These are phyloP conservation scores for Horisme vitalbata DNA, from an alignment of 2,888 invertebrate genomes.

Conservation along the genomic window DNA sequence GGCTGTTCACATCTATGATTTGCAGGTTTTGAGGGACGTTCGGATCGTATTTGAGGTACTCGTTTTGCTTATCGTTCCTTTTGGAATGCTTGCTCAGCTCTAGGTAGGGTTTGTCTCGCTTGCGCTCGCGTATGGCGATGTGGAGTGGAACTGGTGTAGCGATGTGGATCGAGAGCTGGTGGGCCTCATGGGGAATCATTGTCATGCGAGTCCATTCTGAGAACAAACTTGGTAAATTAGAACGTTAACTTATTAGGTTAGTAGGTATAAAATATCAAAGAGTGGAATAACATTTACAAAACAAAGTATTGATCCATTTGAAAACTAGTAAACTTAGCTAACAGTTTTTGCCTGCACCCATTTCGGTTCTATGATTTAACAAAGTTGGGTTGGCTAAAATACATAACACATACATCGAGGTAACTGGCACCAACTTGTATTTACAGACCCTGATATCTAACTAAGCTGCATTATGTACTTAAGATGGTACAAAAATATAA, in stretches of 20 bases:
- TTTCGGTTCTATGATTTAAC: no score
- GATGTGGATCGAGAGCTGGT: slow-evolving; percentile 64
- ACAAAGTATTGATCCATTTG: no score
- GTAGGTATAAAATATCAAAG: no score
- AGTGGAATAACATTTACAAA: no score
- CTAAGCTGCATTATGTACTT: no score
- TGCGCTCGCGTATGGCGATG: slow-evolving; percentile 65
- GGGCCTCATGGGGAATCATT: slow-evolving; percentile 69
- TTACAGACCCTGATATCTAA: no score
- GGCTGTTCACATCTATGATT: slow-evolving; percentile 69
- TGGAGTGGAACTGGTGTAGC: slow-evolving; percentile 59
- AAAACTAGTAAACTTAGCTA: no score
- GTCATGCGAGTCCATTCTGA: slow-evolving; percentile 71
- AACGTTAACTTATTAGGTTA: no score
- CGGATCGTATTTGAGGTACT: slow-evolving; percentile 72
- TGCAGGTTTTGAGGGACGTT: slow-evolving; percentile 72
- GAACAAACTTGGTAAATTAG: not conserved
- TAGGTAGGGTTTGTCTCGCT: slow-evolving; percentile 61
- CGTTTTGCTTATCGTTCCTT: slow-evolving; percentile 54
- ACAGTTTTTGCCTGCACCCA: no score
- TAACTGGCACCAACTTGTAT: no score
- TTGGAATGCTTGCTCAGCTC: slow-evolving; percentile 64
- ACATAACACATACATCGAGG: no score
- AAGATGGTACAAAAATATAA: not conserved
- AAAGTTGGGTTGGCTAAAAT: no score